Evolutionary conservation across 2,797 vertebrate genomes (phyloP), one percentile per base, ranked within the genome.

Genomic region (Euphonia xanthogaster): DNA sequence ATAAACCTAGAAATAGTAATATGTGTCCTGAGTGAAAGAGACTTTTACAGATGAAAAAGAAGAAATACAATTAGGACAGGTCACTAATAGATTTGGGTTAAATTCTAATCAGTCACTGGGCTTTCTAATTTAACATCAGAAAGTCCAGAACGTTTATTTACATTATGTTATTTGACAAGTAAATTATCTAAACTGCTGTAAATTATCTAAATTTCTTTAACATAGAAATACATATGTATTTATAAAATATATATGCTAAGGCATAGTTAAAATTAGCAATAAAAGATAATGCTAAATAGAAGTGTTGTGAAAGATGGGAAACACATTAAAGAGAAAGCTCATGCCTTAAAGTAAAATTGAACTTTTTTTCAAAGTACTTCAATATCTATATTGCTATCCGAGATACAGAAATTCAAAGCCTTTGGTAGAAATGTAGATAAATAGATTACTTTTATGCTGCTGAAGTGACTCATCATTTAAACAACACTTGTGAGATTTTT

Each of bases 351-450:
- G 62, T 25, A 91, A 93, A 90, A 86, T 22, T 51, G 44, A 78
- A 57, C 27, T 57, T 92, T 83, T 42, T 95, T 95, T 89, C 62
- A 95, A 70, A 86, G 65, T 33, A 86, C 62, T 77, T 73, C 60
- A 76, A 54, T 85, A 88, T 76, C 90, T 66, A 54, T 79, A 67
- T 67, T 47, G 76, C 84, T 96, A 93, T 66, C 68, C 10, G 53
- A 95, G 89, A 78, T 68, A 77, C 9, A 51, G 44, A 68, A 94
- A 93, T 96, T 96, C 88, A 96, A 97, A 92, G 84, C 13, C 48
- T 95, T 94, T 84, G 48, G 50, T 80, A 86, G 89, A 94, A 86
- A 73, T 90, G 55, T 72, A 88, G 83, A 97, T 96, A 93, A 93
- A 96, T 67, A 78, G 37, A 96, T 77, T 93, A 88, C 85, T 90